phyloP scores from a whole-genome alignment of 2,113 vertebrate genomes.

The Oncorhynchus mykiss region DNA sequence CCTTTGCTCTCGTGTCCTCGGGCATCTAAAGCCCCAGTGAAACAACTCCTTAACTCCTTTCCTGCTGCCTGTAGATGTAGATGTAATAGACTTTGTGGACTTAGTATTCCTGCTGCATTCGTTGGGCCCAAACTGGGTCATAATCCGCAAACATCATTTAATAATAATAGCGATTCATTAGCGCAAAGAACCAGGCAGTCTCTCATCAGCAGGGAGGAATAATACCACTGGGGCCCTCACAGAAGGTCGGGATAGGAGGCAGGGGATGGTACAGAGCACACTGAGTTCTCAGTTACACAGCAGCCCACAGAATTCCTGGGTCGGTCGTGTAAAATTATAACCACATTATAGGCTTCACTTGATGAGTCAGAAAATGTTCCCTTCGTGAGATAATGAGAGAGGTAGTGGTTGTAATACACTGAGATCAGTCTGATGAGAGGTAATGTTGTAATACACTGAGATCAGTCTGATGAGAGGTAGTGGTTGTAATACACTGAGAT shows the following conservation, averaged over 20 bases:
- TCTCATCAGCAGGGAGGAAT: constrained; percentile 63
- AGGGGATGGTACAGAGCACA: constrained; percentile 42
- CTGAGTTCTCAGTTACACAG: constrained; percentile 7
- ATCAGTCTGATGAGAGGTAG: no score
- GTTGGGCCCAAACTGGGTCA: constrained; percentile 66
- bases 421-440: no score
- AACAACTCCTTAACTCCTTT: constrained; percentile 1
- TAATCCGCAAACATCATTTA: constrained; percentile 74
- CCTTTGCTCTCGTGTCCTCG: not conserved
- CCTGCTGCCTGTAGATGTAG: constrained; percentile 6
- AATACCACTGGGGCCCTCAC: constrained; percentile 63
- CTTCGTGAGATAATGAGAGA: not conserved
- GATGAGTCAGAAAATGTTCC: constrained; percentile 19
- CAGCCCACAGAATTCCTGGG: not conserved
- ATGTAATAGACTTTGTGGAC: constrained; percentile 54
- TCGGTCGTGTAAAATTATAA: constrained; percentile 12
- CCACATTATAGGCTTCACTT: constrained; percentile 4
- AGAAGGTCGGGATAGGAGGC: constrained; percentile 29
- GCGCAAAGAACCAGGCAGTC: constrained; percentile 64
- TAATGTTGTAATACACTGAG: no score
- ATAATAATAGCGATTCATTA: constrained; percentile 75
- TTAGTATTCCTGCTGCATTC: constrained; percentile 50
- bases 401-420: not conserved
- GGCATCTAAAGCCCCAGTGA: not conserved
- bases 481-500: no score